Conservation (phyloP, 1,140 invertebrate genomes). For the Pemphigus obesinymphae region DNA sequence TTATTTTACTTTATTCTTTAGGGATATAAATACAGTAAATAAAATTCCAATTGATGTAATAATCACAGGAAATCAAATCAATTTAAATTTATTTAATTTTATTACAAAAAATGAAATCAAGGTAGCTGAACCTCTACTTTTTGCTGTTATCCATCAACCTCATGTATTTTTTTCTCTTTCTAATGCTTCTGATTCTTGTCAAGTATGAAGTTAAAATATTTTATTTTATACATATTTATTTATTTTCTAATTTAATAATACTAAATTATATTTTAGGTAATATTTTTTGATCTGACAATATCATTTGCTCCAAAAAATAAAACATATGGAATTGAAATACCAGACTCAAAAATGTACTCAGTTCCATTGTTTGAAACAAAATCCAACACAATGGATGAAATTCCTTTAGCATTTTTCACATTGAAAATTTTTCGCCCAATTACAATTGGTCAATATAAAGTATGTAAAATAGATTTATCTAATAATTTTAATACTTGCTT, state of each 20-base stretch:
- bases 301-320: conserved; percentile 18
- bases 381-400: conserved; percentile 14
- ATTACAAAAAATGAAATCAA: conserved; percentile 1
- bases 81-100: conserved; percentile 24
- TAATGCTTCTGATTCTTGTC: conserved; percentile 11
- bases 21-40: not conserved
- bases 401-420: conserved; percentile 34
- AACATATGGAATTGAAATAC: conserved; percentile 4
- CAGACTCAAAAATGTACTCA: not conserved
- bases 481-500: not conserved
- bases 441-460: conserved; percentile 21
- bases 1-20: not conserved
- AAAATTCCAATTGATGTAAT: conserved; percentile 34
- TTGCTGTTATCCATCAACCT: conserved; percentile 16
- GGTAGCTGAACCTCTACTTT: not conserved
- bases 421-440: conserved; percentile 14
- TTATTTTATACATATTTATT: not conserved
- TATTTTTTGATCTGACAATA: conserved; percentile 12
- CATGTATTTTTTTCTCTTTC: conserved; percentile 31
- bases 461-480: not conserved
- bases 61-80: conserved; percentile 39
- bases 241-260: not conserved
- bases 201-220: not conserved
- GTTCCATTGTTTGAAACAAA: conserved; percentile 27
- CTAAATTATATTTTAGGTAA: conserved; percentile 19